Percentiles rank a stretch among this genome's conserved stretches.
phyloP scores from a whole-genome alignment of 1,140 invertebrate species.

The Pogonomyrmex barbatus region DNA sequence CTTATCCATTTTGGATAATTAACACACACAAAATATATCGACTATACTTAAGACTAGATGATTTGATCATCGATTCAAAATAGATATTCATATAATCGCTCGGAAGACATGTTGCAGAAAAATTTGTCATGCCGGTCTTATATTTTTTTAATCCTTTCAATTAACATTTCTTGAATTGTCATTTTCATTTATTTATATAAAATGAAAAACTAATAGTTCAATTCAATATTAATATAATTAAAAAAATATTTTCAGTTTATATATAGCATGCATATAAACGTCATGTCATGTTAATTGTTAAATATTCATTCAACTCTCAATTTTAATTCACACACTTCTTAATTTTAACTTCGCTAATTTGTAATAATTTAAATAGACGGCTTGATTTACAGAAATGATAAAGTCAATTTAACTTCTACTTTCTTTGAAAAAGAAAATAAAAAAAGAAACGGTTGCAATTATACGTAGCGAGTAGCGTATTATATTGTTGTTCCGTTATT shows the following conservation, averaged over 20 bases:
- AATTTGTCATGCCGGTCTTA: background rate
- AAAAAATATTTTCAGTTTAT: constrained; percentile 1
- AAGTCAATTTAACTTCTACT: background rate
- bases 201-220: background rate
- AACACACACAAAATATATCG: background rate
- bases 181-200: background rate
- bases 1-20: background rate
- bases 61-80: background rate
- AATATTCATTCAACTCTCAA: background rate
- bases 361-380: background rate
- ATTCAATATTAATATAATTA: background rate
- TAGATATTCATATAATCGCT: background rate
- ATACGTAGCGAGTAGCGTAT: background rate
- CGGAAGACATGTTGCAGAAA: background rate
- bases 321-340: constrained; percentile 17
- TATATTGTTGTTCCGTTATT: background rate
- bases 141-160: background rate
- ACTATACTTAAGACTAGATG: constrained; percentile 25
- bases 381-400: background rate
- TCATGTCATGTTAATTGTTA: background rate
- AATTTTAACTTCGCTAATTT: background rate
- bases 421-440: background rate
- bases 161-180: background rate
- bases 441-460: background rate
- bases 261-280: background rate